Conservation (phyloP, 2,888 invertebrate species). For the Rhagophthalmus giganteus region DNA sequence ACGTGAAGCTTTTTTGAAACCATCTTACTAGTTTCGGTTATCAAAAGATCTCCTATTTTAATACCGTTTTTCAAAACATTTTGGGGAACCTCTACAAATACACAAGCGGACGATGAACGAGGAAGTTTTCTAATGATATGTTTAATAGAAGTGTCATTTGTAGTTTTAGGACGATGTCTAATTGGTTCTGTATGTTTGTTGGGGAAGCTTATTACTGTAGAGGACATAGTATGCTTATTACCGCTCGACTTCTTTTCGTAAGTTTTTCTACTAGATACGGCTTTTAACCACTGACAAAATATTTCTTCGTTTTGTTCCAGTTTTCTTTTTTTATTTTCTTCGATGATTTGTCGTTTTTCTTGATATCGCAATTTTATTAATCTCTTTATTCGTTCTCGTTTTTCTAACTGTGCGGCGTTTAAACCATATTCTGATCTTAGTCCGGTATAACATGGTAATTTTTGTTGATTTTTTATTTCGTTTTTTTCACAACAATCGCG, state of each 20-base stretch:
- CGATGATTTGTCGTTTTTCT: slow-evolving; percentile 55
- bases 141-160: slow-evolving; percentile 41
- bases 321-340: slow-evolving; percentile 46
- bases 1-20: slow-evolving; percentile 43
- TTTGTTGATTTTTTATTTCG: slow-evolving; percentile 48
- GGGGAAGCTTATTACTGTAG: slow-evolving; percentile 39
- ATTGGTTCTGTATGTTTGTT: slow-evolving; percentile 30
- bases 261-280: slow-evolving; percentile 25
- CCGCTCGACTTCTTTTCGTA: slow-evolving; percentile 5
- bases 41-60: slow-evolving; percentile 42
- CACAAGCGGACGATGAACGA: slow-evolving; percentile 46
- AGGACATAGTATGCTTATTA: slow-evolving; percentile 30
- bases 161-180: slow-evolving; percentile 46
- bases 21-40: slow-evolving; percentile 17
- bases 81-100: slow-evolving; percentile 48
- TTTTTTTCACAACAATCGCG: slow-evolving; percentile 54
- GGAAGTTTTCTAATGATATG: slow-evolving; percentile 41
- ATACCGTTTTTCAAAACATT: slow-evolving; percentile 44
- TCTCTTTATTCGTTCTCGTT: slow-evolving; percentile 51
- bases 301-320: slow-evolving; percentile 58
- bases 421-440: slow-evolving; percentile 61
- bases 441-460: slow-evolving; percentile 59
- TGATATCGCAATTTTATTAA: slow-evolving; percentile 53
- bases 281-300: slow-evolving; percentile 59
- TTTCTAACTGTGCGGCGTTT: slow-evolving; percentile 55